Conservation (phyloP, 2,888 invertebrate genomes). For the Aphidius colemani region DNA sequence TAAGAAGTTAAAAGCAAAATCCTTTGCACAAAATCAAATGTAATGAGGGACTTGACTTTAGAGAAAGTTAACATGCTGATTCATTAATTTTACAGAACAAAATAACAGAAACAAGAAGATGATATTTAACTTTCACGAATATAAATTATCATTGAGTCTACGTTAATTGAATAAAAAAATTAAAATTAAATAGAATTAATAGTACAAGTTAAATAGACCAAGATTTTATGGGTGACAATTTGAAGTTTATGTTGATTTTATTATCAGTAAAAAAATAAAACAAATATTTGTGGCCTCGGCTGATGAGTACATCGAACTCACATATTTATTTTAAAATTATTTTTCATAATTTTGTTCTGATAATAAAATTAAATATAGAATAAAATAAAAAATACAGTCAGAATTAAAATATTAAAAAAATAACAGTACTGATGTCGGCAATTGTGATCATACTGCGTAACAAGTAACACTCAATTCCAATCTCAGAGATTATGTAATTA, state of each 20-base stretch:
- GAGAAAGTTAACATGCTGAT: conserved; percentile 1
- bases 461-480: conserved; percentile 30
- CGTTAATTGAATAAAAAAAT: neutral
- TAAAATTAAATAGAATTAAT: neutral
- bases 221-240: too few relatives aligned
- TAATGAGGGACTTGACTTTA: neutral
- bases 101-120: conserved; percentile 8
- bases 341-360: too few relatives aligned
- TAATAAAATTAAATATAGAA: conserved; percentile 1
- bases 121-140: conserved; percentile 19
- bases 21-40: too few relatives aligned
- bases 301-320: too few relatives aligned
- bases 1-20: too few relatives aligned
- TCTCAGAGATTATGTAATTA: conserved; percentile 41
- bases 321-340: too few relatives aligned
- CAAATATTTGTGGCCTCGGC: too few relatives aligned
- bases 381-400: neutral
- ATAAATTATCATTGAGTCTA: neutral
- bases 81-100: conserved; percentile 7
- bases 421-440: conserved; percentile 34
- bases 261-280: too few relatives aligned
- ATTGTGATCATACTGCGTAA: conserved; percentile 45
- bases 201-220: neutral
- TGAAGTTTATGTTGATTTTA: too few relatives aligned
- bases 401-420: conserved; percentile 3